phyloP scores from a whole-genome alignment of 1,140 invertebrate species.

The Habropoda laboriosa region DNA sequence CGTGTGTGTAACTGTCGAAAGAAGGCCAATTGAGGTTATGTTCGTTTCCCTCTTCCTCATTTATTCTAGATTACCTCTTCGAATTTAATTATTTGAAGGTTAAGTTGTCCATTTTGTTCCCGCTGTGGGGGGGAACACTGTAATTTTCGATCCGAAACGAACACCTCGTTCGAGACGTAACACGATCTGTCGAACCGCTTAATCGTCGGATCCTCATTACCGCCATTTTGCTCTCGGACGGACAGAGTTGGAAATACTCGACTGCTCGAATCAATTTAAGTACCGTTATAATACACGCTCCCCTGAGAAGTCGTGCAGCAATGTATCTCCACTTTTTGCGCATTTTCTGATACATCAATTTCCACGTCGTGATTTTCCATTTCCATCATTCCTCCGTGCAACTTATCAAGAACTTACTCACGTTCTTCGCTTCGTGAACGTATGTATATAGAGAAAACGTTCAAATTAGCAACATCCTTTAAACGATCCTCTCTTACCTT shows the following conservation, averaged over 20 bases:
- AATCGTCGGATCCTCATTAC: conserved; percentile 31
- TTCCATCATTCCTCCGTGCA: background rate
- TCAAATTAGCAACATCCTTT: background rate
- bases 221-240: background rate
- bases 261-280: background rate
- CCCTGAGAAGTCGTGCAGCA: background rate
- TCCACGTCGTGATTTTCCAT: background rate
- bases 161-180: conserved; percentile 6
- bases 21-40: too few species aligned
- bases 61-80: background rate
- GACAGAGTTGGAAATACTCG: conserved; percentile 7
- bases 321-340: background rate
- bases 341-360: background rate
- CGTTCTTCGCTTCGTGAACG: background rate
- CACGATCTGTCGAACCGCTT: conserved; percentile 21
- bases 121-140: background rate
- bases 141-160: conserved; percentile 16
- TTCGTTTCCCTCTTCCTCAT: background rate
- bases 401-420: background rate
- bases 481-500: background rate
- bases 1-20: background rate
- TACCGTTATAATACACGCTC: conserved; percentile 9
- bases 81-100: background rate
- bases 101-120: background rate
- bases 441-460: too few species aligned